Conservation (phyloP, 1,140 invertebrate genomes). For the Bombus pyrosoma region DNA sequence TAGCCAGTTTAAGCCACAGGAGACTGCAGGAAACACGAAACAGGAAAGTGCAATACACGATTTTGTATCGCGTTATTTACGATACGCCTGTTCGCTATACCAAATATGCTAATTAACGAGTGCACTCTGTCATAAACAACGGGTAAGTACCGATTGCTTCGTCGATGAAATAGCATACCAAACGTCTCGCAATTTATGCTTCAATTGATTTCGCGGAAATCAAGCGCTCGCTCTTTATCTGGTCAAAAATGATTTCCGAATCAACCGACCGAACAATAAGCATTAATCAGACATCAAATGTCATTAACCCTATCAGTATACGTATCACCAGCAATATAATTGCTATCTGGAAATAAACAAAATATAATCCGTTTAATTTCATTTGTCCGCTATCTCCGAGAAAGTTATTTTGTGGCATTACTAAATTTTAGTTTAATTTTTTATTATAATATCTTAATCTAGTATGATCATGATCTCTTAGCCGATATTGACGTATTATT, state of each 20-base stretch:
- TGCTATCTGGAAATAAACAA: not conserved
- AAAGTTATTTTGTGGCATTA: not conserved
- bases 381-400: not conserved
- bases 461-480: too few species aligned
- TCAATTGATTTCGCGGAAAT: not conserved
- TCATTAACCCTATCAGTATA: not conserved
- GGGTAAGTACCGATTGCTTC: not conserved
- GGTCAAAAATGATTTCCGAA: not conserved
- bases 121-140: not conserved
- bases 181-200: not conserved
- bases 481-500: too few species aligned
- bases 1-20: slow-evolving; percentile 4
- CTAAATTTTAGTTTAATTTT: not conserved
- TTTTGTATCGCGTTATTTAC: slow-evolving; percentile 24
- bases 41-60: slow-evolving; percentile 11
- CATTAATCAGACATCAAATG: not conserved
- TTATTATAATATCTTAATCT: too few species aligned
- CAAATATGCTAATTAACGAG: slow-evolving; percentile 27
- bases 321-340: not conserved
- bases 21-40: not conserved
- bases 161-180: not conserved
- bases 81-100: not conserved
- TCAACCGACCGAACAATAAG: not conserved
- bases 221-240: not conserved
- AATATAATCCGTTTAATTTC: not conserved